Conservation (phyloP, 2,113 vertebrate species). For the Stictonetta naevosa region DNA sequence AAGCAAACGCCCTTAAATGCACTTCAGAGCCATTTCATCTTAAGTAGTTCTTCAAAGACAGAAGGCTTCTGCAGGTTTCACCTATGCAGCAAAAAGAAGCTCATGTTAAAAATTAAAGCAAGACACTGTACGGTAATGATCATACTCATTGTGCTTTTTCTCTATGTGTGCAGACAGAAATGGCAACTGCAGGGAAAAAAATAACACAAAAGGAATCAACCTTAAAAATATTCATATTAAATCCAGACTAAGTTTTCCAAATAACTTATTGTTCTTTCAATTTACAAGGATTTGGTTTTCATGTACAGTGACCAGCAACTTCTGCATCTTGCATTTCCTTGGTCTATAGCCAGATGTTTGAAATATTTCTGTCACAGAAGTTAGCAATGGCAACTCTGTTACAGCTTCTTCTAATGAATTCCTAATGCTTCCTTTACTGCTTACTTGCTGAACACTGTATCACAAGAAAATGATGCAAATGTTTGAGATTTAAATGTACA, state of each 20-base stretch:
- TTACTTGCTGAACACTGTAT: neutral
- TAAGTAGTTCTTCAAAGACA: constrained; percentile 71
- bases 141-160: neutral
- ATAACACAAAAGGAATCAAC: neutral
- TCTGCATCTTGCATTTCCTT: neutral
- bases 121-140: neutral
- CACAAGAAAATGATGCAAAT: neutral
- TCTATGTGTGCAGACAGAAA: neutral
- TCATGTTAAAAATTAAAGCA: neutral
- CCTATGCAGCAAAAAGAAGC: neutral
- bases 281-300: neutral
- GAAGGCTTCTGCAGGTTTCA: constrained; percentile 35
- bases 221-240: neutral
- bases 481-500: neutral
- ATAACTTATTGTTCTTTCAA: neutral
- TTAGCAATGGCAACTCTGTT: neutral
- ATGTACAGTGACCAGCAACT: neutral
- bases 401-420: neutral
- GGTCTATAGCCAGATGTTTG: neutral
- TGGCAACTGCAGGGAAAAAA: neutral
- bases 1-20: constrained; percentile 70
- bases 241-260: neutral
- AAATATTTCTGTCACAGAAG: neutral
- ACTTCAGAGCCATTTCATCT: constrained; percentile 73
- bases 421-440: neutral